Conservation (phyloP, 2,797 vertebrate species). For the Pseudopleuronectes americanus region DNA sequence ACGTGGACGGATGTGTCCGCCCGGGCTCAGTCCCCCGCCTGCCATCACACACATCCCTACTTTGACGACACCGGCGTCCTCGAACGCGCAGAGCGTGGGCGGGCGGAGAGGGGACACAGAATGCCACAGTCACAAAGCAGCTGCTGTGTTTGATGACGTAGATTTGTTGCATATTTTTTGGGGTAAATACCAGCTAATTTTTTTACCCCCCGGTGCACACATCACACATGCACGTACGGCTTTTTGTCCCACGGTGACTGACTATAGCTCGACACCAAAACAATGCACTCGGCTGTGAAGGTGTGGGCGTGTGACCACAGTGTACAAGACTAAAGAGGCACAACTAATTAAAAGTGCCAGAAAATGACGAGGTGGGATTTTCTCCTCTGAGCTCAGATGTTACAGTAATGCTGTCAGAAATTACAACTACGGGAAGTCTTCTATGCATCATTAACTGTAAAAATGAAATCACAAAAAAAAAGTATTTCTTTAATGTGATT, state of each 20-base stretch:
- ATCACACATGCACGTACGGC: background rate
- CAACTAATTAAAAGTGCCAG: conserved; percentile 6
- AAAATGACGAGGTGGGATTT: background rate
- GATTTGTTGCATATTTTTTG: background rate
- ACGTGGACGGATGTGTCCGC: conserved; percentile 69
- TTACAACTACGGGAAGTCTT: background rate
- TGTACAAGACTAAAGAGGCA: background rate
- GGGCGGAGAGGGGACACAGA: conserved; percentile 23
- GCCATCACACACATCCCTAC: conserved; percentile 39
- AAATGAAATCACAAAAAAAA: background rate
- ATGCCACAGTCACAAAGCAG: conserved; percentile 18
- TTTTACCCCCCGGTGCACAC: background rate
- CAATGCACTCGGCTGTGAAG: background rate
- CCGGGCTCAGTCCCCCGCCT: conserved; percentile 41
- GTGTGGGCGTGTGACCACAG: conserved; percentile 6
- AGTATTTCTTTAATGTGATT: too few relatives aligned
- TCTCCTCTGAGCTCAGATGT: background rate
- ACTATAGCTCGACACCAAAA: background rate
- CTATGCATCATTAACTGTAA: background rate
- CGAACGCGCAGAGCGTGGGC: conserved; percentile 31
- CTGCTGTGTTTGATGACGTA: conserved; percentile 16
- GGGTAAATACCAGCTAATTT: background rate
- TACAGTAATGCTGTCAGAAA: background rate
- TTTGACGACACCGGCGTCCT: conserved; percentile 36
- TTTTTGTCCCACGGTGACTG: background rate